Evolutionary conservation across 2,113 vertebrate genomes (phyloP).

Genomic region (Rhinogobius similis): DNA sequence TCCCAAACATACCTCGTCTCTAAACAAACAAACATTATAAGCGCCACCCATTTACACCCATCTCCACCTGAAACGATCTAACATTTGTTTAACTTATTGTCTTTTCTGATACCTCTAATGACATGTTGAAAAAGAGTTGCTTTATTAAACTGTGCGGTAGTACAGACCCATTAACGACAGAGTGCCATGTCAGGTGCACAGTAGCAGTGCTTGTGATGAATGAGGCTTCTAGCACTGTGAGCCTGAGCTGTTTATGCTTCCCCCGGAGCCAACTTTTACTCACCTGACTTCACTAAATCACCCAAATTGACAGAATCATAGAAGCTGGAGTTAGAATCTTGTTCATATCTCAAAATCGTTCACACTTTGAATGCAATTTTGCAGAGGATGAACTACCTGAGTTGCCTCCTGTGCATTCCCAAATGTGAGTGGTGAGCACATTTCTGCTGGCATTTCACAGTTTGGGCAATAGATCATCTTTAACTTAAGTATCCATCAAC

Average conservation of each 20-base stretch:
- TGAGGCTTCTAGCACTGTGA: slow-evolving; percentile 40
- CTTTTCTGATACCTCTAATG: neutral
- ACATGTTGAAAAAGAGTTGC: slow-evolving; percentile 12
- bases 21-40: too few species aligned
- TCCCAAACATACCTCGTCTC: neutral
- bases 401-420: slow-evolving; percentile 19
- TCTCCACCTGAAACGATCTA: too few species aligned
- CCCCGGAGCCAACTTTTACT: slow-evolving; percentile 45
- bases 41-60: too few species aligned
- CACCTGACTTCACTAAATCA: slow-evolving; percentile 55
- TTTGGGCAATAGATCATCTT: slow-evolving; percentile 17
- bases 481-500: slow-evolving; percentile 6
- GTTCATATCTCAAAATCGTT: slow-evolving; percentile 33
- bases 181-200: slow-evolving; percentile 23
- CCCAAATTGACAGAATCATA: slow-evolving; percentile 40
- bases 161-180: slow-evolving; percentile 31
- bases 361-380: slow-evolving; percentile 30
- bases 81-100: neutral
- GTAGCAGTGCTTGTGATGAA: slow-evolving; percentile 46
- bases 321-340: slow-evolving; percentile 4
- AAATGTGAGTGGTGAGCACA: slow-evolving; percentile 16
- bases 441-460: slow-evolving; percentile 7
- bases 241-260: slow-evolving; percentile 38
- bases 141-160: slow-evolving; percentile 19
- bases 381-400: slow-evolving; percentile 29